Evolutionary conservation across 1,140 invertebrate species (phyloP).

Genomic region (Heliconius hermathena): DNA sequence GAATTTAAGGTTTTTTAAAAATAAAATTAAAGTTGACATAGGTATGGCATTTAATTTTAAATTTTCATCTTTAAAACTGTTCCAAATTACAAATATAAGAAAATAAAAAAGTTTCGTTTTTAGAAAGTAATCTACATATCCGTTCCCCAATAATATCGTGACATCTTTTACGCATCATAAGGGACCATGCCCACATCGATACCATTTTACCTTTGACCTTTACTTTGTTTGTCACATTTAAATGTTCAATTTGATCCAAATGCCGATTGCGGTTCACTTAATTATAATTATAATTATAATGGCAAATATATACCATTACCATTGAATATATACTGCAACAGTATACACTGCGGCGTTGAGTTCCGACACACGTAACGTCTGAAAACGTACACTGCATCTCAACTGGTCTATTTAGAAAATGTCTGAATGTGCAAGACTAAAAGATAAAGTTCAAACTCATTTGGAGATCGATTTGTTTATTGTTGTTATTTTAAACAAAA

Average conservation of each 20-base stretch:
- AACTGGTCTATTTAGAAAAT: no score
- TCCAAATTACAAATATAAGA: conserved; percentile 25
- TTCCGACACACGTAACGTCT: no score
- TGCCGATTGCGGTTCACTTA: not conserved
- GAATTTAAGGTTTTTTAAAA: no score
- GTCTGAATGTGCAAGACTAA: no score
- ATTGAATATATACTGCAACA: no score
- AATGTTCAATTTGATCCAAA: conserved; percentile 6
- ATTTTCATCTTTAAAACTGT: not conserved
- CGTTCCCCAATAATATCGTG: conserved; percentile 30
- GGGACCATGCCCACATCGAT: conserved; percentile 36
- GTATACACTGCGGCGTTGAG: no score
- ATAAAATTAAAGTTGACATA: no score
- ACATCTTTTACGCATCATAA: conserved; percentile 30
- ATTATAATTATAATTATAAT: not conserved
- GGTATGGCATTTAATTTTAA: no score
- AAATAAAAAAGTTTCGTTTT: not conserved
- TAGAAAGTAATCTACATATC: conserved; percentile 44
- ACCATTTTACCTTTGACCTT: conserved; percentile 36
- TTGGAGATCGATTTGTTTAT: no score
- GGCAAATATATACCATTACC: not conserved
- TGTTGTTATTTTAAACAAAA: no score
- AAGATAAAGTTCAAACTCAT: no score
- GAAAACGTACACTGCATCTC: no score
- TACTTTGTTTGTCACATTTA: conserved; percentile 15